Conservation (phyloP, 2,113 vertebrate species). For the Ictalurus furcatus region DNA sequence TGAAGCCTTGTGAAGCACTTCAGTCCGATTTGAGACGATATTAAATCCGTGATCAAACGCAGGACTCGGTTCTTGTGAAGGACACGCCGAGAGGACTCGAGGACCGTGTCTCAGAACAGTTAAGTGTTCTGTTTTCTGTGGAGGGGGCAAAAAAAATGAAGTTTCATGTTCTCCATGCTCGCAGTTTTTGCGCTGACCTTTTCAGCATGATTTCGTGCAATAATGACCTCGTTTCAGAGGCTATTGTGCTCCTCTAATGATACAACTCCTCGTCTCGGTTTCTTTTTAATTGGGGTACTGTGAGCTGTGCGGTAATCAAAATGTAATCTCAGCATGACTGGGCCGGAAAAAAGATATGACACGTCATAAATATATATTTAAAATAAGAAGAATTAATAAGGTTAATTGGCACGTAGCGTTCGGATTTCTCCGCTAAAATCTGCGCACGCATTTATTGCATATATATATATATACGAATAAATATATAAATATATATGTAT, state of each 20-base stretch:
- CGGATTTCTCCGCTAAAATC: background rate
- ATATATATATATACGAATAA: no score
- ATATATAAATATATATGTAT: no score
- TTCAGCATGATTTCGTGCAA: constrained; percentile 47
- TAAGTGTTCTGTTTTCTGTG: constrained; percentile 11
- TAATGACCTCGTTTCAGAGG: constrained; percentile 51
- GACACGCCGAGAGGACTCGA: background rate
- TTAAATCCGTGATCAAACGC: constrained; percentile 13
- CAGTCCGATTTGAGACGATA: background rate
- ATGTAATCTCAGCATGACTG: constrained; percentile 37
- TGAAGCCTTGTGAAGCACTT: background rate
- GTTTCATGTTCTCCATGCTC: background rate
- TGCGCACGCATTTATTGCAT: no score
- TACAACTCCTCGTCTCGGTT: constrained; percentile 24
- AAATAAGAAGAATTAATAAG: constrained; percentile 7
- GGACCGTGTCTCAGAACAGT: background rate
- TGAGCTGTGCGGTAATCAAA: constrained; percentile 41
- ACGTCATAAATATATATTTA: constrained; percentile 13
- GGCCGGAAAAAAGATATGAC: constrained; percentile 10
- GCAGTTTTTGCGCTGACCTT: constrained; percentile 48
- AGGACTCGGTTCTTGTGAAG: constrained; percentile 10
- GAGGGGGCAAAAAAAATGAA: background rate
- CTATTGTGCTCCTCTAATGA: constrained; percentile 49
- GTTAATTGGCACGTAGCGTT: background rate
- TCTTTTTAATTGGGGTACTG: constrained; percentile 45